These are phyloP conservation scores for Ostrea denselamellosa DNA, from an alignment of 1,140 invertebrate species.

Conservation along the genomic window DNA sequence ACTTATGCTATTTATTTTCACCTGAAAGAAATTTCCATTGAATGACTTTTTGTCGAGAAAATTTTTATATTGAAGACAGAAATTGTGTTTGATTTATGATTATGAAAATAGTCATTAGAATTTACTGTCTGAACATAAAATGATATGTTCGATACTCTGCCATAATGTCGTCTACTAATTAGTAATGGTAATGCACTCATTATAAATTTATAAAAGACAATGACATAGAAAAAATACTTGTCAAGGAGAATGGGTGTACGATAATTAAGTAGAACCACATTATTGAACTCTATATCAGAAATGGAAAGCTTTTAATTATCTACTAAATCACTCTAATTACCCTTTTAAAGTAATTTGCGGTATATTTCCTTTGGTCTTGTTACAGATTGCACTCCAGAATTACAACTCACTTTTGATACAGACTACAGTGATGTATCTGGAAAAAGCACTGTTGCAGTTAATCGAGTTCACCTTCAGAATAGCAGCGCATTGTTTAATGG, in stretches of 20 bases:
- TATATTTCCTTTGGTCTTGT: neutral
- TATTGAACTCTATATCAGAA: neutral
- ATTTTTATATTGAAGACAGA: no score
- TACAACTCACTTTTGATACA: neutral
- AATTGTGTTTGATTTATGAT: no score
- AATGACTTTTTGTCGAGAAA: no score
- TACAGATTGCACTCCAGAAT: slow-evolving; percentile 13
- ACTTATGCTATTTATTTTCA: no score
- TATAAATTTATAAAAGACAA: no score
- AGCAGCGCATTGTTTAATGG: neutral
- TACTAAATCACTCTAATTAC: slow-evolving; percentile 9
- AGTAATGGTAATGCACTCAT: no score
- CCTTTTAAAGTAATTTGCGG: neutral
- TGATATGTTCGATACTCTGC: no score
- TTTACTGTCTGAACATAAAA: no score
- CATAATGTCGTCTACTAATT: no score
- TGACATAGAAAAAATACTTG: no score
- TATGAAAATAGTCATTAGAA: no score
- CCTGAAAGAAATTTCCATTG: no score
- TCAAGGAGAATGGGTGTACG: neutral
- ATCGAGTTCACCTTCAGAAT: neutral
- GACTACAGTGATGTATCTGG: slow-evolving; percentile 8
- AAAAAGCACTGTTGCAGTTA: neutral
- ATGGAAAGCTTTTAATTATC: neutral
- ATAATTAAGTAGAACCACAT: neutral